Base-by-base conservation (phyloP, 1,140 invertebrate genomes). In the Andricus grossulariae region DNA sequence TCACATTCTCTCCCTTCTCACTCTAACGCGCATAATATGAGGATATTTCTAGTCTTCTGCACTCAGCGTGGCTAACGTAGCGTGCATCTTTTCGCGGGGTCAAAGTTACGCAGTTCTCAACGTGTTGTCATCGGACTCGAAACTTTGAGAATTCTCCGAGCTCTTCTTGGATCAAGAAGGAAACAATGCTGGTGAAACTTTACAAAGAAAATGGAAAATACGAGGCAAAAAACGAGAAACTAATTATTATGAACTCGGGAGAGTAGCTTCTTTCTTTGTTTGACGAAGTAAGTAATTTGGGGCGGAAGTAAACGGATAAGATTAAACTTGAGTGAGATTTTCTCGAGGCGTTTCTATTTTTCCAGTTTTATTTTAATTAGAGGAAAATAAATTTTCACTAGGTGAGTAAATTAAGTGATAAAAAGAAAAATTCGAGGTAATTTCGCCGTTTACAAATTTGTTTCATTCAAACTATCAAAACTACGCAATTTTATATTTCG, bases 321-420 rank as follows among this genome's bases (percentile, higher is more conserved):
- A 66, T 66, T 15, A 21, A 32, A 16, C 60, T 66, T 66, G 10
- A 39, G 60, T 66, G 25, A 32, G 60, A 66, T 66, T 39, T 66
- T n/a, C 25, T 66, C 15, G n/a, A 15, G 60, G 32, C n/a, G 60
- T 66, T 66, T 66, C 60, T 66, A 39, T 39, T 66, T 66, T 66
- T 10, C 7, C 7, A 45, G 39, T 10, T 45, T 45, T 11, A 45
- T 45, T 45, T 10, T 45, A 45, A 45, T 45, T 45, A 45, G 10
- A 45, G 39, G 39, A 11, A 10, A 45, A 45, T 45, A 4, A 45
- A 45, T 45, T 45, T 45, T 45, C 1, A 10, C 39, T 45, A 1
- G 39, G 8, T 8, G 0, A 8, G 39, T 45, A 11, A 10, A 45
- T 45, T 45, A 45, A 11, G 39, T 11, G 39, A 45, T 45, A 11